phyloP scores from a whole-genome alignment of 1,140 invertebrate species.

The Homalodisca vitripennis region DNA sequence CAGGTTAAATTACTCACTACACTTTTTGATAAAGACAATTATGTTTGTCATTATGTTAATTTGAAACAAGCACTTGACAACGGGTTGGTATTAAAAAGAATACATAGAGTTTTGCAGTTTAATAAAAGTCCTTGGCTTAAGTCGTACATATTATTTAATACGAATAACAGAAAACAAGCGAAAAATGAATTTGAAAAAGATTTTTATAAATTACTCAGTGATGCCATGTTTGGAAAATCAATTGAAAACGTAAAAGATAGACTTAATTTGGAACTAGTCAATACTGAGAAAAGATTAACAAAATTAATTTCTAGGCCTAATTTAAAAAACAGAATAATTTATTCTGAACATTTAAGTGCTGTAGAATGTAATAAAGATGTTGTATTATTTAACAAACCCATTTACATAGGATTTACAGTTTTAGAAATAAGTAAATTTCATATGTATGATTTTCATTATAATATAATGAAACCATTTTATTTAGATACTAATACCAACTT shows the following conservation, averaged over 20 bases:
- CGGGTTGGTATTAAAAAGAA: too few species aligned
- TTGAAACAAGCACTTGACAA: conserved; percentile 51
- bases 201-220: conserved; percentile 52
- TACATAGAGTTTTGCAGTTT: conserved; percentile 54
- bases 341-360: neutral
- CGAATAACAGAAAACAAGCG: conserved; percentile 44
- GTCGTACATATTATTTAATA: conserved; percentile 51
- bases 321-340: neutral
- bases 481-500: neutral
- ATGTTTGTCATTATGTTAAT: conserved; percentile 53
- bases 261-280: conserved; percentile 45
- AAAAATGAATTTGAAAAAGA: conserved; percentile 50
- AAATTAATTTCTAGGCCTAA: neutral
- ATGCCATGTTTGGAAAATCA: too few species aligned
- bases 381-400: neutral
- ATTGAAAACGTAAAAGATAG: conserved; percentile 49
- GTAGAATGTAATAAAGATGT: neutral
- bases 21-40: conserved; percentile 47
- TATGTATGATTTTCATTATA: too few species aligned
- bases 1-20: conserved; percentile 43
- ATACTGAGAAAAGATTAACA: conserved; percentile 7
- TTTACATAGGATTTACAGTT: too few species aligned
- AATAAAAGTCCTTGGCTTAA: conserved; percentile 52
- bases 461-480: neutral
- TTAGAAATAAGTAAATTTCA: neutral